A percentile compares a stretch with the other conserved stretches of the same genome.
Conservation (phyloP, 2,797 vertebrate species). For the Dendrocincla tyrannina region DNA sequence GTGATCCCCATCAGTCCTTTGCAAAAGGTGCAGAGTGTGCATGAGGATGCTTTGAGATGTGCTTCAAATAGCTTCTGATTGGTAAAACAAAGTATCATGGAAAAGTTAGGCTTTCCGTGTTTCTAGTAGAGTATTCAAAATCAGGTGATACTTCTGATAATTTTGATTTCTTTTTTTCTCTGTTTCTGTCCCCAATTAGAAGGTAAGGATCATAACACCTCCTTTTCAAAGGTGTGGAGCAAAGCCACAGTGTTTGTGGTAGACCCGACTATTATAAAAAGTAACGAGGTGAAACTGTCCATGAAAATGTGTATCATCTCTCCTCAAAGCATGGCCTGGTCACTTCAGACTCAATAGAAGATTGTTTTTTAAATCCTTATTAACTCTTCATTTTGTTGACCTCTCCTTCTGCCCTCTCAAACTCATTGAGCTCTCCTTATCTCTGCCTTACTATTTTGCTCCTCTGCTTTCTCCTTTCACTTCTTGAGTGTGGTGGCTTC, state of each 20-base stretch:
- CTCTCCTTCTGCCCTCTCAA: background rate
- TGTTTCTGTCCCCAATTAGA: background rate
- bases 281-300: background rate
- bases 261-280: background rate
- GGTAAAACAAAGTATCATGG: background rate
- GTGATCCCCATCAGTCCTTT: background rate
- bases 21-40: background rate
- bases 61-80: background rate
- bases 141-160: background rate
- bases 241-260: background rate
- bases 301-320: background rate
- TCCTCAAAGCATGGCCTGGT: background rate
- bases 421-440: background rate
- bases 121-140: background rate
- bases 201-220: background rate
- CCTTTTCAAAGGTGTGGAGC: background rate
- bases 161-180: background rate
- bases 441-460: background rate
- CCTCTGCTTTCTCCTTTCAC: background rate
- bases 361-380: background rate
- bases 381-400: background rate
- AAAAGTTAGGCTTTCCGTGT: background rate
- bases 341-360: background rate
- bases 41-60: background rate
- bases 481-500: background rate